phyloP scores from a whole-genome alignment of 2,797 vertebrate species.

The Champsocephalus esox region DNA sequence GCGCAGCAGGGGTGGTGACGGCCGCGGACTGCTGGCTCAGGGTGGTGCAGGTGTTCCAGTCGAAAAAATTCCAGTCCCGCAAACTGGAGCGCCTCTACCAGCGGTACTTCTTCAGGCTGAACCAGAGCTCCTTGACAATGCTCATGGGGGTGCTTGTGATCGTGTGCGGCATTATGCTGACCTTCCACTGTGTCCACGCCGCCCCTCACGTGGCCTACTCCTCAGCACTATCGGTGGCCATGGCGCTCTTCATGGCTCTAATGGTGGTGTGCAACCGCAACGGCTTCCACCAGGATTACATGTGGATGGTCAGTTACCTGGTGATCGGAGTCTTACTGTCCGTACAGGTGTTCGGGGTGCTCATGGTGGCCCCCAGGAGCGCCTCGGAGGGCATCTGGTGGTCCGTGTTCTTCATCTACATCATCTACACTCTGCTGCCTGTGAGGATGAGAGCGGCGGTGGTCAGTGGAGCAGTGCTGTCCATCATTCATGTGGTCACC shows the following conservation, averaged over 20 bases:
- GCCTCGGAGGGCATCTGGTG: slow-evolving; percentile 95
- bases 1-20: slow-evolving; percentile 74
- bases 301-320: slow-evolving; percentile 97
- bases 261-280: slow-evolving; percentile 96
- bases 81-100: slow-evolving; percentile 98
- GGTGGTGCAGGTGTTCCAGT: slow-evolving; percentile 92
- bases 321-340: slow-evolving; percentile 90
- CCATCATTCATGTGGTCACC: slow-evolving; percentile 89
- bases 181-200: slow-evolving; percentile 92
- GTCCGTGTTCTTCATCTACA: slow-evolving; percentile 97
- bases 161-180: slow-evolving; percentile 92
- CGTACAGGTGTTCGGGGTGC: slow-evolving; percentile 91
- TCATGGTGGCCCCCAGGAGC: slow-evolving; percentile 88
- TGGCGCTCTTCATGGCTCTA: slow-evolving; percentile 90
- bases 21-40: slow-evolving; percentile 88
- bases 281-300: slow-evolving; percentile 97
- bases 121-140: slow-evolving; percentile 97
- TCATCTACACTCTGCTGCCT: slow-evolving; percentile 96
- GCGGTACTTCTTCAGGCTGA: slow-evolving; percentile 97
- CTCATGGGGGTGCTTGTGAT: slow-evolving; percentile 96
- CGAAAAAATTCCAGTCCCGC: slow-evolving; percentile 95
- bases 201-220: slow-evolving; percentile 84
- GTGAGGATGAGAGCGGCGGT: slow-evolving; percentile 95
- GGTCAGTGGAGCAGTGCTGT: slow-evolving; percentile 90
- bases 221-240: slow-evolving; percentile 88